Base-by-base conservation (phyloP, 2,113 vertebrate genomes). In the Erinaceus europaeus region DNA sequence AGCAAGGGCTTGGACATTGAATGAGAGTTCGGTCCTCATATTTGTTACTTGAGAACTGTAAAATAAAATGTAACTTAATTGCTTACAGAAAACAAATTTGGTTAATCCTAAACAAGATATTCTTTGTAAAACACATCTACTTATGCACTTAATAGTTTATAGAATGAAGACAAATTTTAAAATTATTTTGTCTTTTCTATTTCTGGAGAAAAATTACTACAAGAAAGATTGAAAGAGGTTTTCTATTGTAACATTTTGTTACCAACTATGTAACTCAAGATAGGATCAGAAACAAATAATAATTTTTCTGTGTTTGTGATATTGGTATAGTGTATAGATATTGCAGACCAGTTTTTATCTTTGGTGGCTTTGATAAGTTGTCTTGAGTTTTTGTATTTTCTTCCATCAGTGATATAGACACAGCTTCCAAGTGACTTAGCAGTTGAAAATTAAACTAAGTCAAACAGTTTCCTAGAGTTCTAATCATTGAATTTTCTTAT, bases 1-100 rank as follows among this genome's bases (percentile, higher is more conserved):
- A 1, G 97, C 97, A 59, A 98, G 94, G 81, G 78, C 92, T 6
- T 96, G 97, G 86, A 96, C 85, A 0, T 97, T 90, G 27, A 96
- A 85, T 67, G 97, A 96, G 44, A 98, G 96, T 80, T 98, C 97
- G 0, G 74, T 92, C 91, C 93, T 97, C 97, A 97, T 97, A 75
- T 96, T 97, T 0, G 17, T 92, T 88, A 98, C 85, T 18, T 98
- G 98, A 75, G 95, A 97, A 75, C 98, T 98, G 88, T 2, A 38
- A 91, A 91, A 94, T 93, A 94, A 87, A 87, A 94, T 2, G 21
- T 46, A 76, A 55, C 17, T 92, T 91, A n/a, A 86, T 44, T 71
- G 20, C 29, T 83, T 68, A 53, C 20, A 85, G 64, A 65, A 89
- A 87, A 79, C 18, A 84, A 89, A 86, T 32, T 8, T 75, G 34